Evolutionary conservation across 2,797 vertebrate species (phyloP), one percentile per base, ranked within the genome.

Genomic region (Acropternis orthonyx): DNA sequence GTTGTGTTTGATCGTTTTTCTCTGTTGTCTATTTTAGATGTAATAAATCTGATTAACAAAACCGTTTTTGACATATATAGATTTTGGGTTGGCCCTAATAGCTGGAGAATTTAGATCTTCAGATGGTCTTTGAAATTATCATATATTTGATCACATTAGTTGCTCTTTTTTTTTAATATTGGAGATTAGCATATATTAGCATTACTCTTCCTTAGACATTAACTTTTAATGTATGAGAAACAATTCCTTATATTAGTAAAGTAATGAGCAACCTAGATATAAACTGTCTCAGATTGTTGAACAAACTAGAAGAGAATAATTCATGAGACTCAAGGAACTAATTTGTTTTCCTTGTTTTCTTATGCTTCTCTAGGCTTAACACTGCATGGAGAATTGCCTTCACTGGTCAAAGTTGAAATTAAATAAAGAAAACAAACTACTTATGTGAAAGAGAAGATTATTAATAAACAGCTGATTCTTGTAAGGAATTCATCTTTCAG

Each of bases 41-140:
- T 72, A 63, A 46, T 43, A 6, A 74, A 73, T 71, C 10, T 28
- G 18, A 12, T n/a, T 77, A 78, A 37, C 46, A 80, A 43, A 92
- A 83, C 49, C 4, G 4, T 87, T 89, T 88, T 73, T 67, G 14
- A 54, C 19, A 54, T 55, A 76, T 1, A 3, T 88, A 10, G 12
- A 81, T 86, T 93, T 90, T 91, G 8, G 8, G 69, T 65, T 93
- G 92, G 68, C 12, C 34, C 89, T 92, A 88, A 69, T 68, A 82
- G 44, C 10, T 83, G 6, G 15, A 95, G 73, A 94, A 93, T 65
- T 69, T 74, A 14, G 51, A 71, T 51, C 7, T 87, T 78, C 34
- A 73, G 6, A n/a, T 66, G 14, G 16, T 81, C 18, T 90, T 68
- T 80, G 46, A 94, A 62, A 56, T 75, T 39, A 78, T 55, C 20